Conservation (phyloP, 2,113 vertebrate species). For the Saimiri boliviensis region DNA sequence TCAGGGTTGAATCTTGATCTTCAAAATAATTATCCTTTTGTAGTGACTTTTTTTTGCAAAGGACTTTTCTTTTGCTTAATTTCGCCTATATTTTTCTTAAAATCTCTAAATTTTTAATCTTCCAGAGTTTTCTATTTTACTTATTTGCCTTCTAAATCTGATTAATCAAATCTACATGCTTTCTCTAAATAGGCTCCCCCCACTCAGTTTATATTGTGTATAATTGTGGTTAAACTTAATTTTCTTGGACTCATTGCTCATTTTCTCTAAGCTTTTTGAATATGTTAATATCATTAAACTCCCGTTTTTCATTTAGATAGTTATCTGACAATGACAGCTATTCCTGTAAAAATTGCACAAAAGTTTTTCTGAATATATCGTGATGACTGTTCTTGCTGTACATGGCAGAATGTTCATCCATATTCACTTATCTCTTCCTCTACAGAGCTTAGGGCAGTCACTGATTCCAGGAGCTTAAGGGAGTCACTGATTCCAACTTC, state of each 20-base stretch:
- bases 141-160: slow-evolving; percentile 70
- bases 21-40: background rate
- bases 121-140: background rate
- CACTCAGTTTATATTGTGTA: slow-evolving; percentile 63
- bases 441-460: background rate
- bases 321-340: slow-evolving; percentile 59
- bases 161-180: slow-evolving; percentile 70
- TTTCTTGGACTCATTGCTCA: slow-evolving; percentile 72
- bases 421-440: slow-evolving; percentile 21
- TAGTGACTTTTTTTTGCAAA: background rate
- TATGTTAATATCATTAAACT: slow-evolving; percentile 70
- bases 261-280: slow-evolving; percentile 74
- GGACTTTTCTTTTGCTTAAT: background rate
- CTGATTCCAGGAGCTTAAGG: background rate
- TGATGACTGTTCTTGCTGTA: slow-evolving; percentile 28
- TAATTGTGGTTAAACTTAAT: slow-evolving; percentile 63
- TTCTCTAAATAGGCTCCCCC: slow-evolving; percentile 68
- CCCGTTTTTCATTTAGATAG: slow-evolving; percentile 65
- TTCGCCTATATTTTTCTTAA: slow-evolving; percentile 13
- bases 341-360: slow-evolving; percentile 30
- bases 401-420: background rate
- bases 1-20: background rate
- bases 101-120: slow-evolving; percentile 48
- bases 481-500: background rate
- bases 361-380: slow-evolving; percentile 54